Evolutionary conservation across 2,888 invertebrate species (phyloP).

Genomic region (Sarcophaga carnaria): DNA sequence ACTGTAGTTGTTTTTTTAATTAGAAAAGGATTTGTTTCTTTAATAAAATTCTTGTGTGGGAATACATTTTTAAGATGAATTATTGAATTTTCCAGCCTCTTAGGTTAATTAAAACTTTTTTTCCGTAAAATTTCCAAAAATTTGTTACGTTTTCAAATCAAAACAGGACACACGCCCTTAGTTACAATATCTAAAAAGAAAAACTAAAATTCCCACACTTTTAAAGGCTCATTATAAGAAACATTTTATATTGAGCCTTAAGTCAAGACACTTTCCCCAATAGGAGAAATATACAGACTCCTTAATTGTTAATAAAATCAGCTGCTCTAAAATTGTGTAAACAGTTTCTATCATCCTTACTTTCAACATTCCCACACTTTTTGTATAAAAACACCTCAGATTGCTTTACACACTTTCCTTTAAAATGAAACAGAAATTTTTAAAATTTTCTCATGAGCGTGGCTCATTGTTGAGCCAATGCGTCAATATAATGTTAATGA

Average conservation of each 20-base stretch:
- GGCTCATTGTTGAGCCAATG: conserved; percentile 43
- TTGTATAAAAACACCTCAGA: background rate
- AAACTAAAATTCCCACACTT: conserved; percentile 36
- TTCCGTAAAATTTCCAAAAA: background rate
- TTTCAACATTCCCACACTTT: conserved; percentile 46
- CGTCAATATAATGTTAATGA: background rate
- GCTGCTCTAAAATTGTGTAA: conserved; percentile 1
- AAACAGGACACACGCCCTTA: background rate
- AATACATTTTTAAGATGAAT: background rate
- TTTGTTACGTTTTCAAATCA: background rate
- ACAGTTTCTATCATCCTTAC: conserved; percentile 19
- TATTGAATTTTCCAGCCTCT: background rate
- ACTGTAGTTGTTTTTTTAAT: background rate
- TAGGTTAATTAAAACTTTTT: no score
- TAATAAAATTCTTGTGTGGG: no score
- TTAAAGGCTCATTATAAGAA: conserved; percentile 31
- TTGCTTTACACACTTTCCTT: background rate
- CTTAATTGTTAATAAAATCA: conserved; percentile 2
- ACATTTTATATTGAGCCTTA: background rate
- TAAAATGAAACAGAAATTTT: conserved; percentile 24
- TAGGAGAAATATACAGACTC: background rate
- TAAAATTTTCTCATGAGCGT: conserved; percentile 24
- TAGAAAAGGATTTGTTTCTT: conserved; percentile 8
- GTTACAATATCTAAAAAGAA: background rate
- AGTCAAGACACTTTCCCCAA: conserved; percentile 3